Evolutionary conservation across 2,797 vertebrate genomes (phyloP).

Genomic region (Syncerus caffer): DNA sequence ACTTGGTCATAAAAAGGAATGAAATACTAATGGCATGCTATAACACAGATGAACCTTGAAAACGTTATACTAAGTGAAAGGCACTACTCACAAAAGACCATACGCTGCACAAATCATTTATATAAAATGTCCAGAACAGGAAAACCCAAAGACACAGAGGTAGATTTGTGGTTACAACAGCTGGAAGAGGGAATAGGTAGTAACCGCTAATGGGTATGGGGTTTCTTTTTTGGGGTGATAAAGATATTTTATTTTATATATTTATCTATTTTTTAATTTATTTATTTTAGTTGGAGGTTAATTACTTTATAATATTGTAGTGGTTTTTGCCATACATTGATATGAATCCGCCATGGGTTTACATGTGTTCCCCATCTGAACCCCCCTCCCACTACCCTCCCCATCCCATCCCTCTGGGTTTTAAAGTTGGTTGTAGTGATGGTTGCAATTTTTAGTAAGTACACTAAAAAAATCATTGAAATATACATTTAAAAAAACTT

Average conservation of each 20-base stretch:
- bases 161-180: background rate
- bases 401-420: background rate
- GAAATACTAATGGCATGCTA: background rate
- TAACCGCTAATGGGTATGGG: background rate
- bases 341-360: background rate
- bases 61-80: background rate
- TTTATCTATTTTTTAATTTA: background rate
- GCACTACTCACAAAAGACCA: background rate
- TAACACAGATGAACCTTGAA: background rate
- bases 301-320: background rate
- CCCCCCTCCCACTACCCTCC: background rate
- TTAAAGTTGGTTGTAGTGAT: background rate
- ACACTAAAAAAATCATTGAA: background rate
- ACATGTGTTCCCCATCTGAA: background rate
- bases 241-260: background rate
- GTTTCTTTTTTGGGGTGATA: background rate
- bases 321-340: background rate
- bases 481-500: background rate
- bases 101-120: background rate
- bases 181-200: background rate
- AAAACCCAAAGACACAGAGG: background rate
- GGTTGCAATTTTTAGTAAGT: background rate
- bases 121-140: background rate
- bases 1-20: slow-evolving; percentile 14
- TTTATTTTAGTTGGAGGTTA: background rate